Percentiles rank a stretch among this genome's conserved stretches.
Evolutionary conservation across 2,888 invertebrate species (phyloP).

Genomic region (Idaea dimidiata): DNA sequence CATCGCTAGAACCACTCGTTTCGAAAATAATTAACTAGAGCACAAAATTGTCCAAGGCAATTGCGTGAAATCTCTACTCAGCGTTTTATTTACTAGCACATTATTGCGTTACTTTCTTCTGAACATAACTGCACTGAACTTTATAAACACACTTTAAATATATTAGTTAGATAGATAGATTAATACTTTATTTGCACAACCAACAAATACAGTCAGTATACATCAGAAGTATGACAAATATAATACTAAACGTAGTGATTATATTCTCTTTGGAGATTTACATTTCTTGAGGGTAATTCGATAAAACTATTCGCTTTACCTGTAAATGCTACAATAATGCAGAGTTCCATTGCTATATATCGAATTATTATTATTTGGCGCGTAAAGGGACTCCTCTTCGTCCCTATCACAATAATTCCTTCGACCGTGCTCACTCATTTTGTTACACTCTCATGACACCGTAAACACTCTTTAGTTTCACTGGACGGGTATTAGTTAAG

Average conservation of each 20-base stretch:
- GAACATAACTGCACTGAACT: too few relatives aligned
- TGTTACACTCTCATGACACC: conserved; percentile 16
- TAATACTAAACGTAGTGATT: too few relatives aligned
- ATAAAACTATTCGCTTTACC: conserved; percentile 42
- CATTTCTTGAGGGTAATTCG: too few relatives aligned
- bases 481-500: neutral
- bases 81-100: neutral
- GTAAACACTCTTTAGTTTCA: conserved; percentile 28
- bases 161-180: too few relatives aligned
- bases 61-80: neutral
- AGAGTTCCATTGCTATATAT: conserved; percentile 80
- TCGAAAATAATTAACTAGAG: conserved; percentile 6
- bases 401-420: conserved; percentile 61
- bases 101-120: too few relatives aligned
- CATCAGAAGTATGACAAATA: too few relatives aligned
- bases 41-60: conserved; percentile 4
- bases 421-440: conserved; percentile 68
- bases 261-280: too few relatives aligned
- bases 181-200: too few relatives aligned
- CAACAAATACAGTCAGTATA: too few relatives aligned
- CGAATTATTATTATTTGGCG: conserved; percentile 69
- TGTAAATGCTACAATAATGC: conserved; percentile 81
- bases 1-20: neutral
- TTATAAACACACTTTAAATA: too few relatives aligned
- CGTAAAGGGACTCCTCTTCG: conserved; percentile 62